phyloP scores from a whole-genome alignment of 2,797 vertebrate species.

The Platyrinchus mystaceus region DNA sequence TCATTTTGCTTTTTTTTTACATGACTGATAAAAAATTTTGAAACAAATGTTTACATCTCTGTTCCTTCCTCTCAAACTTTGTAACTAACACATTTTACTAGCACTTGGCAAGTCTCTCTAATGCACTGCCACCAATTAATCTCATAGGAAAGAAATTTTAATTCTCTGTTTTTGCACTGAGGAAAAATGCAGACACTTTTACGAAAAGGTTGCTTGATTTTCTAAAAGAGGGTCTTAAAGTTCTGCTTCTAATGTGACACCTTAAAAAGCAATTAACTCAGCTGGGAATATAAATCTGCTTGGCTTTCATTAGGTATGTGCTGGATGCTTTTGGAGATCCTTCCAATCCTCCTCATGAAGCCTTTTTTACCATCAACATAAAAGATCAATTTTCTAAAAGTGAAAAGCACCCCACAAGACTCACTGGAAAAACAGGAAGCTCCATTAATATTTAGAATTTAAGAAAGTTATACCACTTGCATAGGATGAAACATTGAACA shows the following conservation, averaged over 20 bases:
- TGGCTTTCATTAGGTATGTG: neutral
- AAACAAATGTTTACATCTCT: neutral
- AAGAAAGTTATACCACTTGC: neutral
- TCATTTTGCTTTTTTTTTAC: neutral
- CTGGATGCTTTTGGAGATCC: neutral
- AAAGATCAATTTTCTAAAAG: neutral
- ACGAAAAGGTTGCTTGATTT: neutral
- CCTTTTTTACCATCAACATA: neutral
- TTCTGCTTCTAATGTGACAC: neutral
- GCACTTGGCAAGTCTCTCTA: neutral
- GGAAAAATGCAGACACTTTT: neutral
- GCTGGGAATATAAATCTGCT: neutral
- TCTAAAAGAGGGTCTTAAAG: neutral
- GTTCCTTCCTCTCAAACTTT: neutral
- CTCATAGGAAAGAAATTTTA: neutral
- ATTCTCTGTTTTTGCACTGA: neutral
- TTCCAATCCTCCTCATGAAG: neutral
- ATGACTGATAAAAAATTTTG: neutral
- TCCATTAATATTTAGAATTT: neutral
- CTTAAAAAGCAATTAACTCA: neutral
- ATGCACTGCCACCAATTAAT: neutral
- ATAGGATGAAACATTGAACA: neutral
- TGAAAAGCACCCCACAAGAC: neutral
- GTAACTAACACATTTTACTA: conserved; percentile 1
- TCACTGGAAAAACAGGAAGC: neutral